A percentile compares a stretch with the other conserved stretches of the same genome.
Evolutionary conservation across 2,113 vertebrate species (phyloP).

Genomic region (Peromyscus californicus): DNA sequence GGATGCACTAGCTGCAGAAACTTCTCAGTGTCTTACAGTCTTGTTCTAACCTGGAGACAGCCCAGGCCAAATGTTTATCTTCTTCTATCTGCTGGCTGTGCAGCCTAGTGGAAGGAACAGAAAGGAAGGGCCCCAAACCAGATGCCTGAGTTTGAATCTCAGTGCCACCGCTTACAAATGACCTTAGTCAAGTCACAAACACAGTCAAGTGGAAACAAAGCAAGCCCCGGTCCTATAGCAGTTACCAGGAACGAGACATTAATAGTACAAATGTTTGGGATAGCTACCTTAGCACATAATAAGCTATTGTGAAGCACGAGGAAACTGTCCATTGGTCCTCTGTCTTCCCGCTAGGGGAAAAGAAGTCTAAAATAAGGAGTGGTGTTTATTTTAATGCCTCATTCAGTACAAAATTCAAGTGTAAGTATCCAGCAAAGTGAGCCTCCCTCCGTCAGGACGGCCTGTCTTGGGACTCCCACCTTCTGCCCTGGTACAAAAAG

Average conservation of each 20-base stretch:
- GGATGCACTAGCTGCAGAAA: background rate
- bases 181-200: background rate
- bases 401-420: slow-evolving; percentile 1
- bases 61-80: background rate
- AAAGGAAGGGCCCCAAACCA: too few species aligned
- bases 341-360: background rate
- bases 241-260: background rate
- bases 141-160: background rate
- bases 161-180: background rate
- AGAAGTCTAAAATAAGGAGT: slow-evolving; percentile 18
- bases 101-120: background rate
- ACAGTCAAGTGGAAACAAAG: background rate
- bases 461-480: background rate
- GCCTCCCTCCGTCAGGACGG: background rate
- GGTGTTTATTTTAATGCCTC: background rate
- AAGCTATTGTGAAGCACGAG: background rate
- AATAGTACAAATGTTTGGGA: background rate
- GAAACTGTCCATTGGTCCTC: background rate
- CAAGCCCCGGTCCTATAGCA: background rate
- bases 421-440: background rate
- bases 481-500: background rate
- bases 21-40: background rate
- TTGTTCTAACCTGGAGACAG: background rate
- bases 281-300: background rate
- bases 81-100: background rate